phyloP scores from a whole-genome alignment of 2,888 invertebrate genomes.

The Agrilus mali region DNA sequence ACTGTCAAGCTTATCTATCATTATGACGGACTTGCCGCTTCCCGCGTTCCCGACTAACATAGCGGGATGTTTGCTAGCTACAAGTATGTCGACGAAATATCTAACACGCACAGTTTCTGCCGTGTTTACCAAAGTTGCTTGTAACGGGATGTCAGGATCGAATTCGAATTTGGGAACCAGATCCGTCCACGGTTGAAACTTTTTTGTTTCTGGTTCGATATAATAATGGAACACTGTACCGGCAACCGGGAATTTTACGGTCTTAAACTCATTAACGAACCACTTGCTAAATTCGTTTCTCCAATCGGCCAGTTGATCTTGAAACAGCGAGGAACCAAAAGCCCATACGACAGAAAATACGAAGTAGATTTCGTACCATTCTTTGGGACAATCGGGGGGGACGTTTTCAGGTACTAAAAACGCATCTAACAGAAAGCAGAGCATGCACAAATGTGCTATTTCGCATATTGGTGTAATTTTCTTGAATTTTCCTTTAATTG shows the following conservation, averaged over 20 bases:
- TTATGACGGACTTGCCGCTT: conserved; percentile 85
- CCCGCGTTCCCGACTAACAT: conserved; percentile 88
- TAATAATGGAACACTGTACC: conserved; percentile 83
- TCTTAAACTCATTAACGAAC: conserved; percentile 87
- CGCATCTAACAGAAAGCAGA: conserved; percentile 77
- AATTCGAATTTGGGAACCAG: conserved; percentile 66
- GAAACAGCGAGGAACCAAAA: conserved; percentile 83
- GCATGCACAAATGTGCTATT: conserved; percentile 77
- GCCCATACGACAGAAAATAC: conserved; percentile 86
- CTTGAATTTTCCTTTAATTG: conserved; percentile 61
- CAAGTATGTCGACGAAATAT: conserved; percentile 77
- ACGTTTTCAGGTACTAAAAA: conserved; percentile 68
- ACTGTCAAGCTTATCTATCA: conserved; percentile 65
- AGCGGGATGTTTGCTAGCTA: conserved; percentile 65
- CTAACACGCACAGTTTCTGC: conserved; percentile 77
- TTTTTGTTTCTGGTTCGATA: conserved; percentile 76
- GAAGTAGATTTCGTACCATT: conserved; percentile 90
- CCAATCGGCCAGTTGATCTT: conserved; percentile 86
- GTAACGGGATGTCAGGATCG: conserved; percentile 77
- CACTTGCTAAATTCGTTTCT: conserved; percentile 90
- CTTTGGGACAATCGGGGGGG: conserved; percentile 82
- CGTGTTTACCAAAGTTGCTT: conserved; percentile 65
- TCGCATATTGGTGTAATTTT: conserved; percentile 86
- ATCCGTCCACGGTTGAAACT: conserved; percentile 79
- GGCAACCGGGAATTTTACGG: conserved; percentile 71